Evolutionary conservation across 2,888 invertebrate species (phyloP).

Genomic region (Scaptomyza caliginosa): DNA sequence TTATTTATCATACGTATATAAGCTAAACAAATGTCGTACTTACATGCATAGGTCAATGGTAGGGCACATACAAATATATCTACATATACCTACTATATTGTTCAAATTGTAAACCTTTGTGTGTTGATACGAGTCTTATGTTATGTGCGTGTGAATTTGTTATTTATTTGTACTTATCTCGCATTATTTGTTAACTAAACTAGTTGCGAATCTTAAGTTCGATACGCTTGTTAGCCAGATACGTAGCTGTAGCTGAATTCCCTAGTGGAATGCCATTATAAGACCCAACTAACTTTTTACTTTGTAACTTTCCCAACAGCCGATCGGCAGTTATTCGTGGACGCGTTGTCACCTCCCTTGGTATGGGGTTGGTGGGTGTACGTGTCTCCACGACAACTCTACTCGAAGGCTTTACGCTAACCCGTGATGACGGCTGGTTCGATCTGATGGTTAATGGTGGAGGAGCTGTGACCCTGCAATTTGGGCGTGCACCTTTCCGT

Average conservation of each 20-base stretch:
- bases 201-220: slow-evolving; percentile 63
- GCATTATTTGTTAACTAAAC: slow-evolving; percentile 52
- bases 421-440: slow-evolving; percentile 97
- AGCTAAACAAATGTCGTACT: slow-evolving; percentile 64
- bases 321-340: slow-evolving; percentile 99
- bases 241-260: slow-evolving; percentile 27
- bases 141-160: slow-evolving; percentile 82
- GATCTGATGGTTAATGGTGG: slow-evolving; percentile 99
- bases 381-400: slow-evolving; percentile 96
- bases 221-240: slow-evolving; percentile 63
- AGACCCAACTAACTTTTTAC: slow-evolving; percentile 52
- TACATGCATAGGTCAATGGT: slow-evolving; percentile 68
- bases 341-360: slow-evolving; percentile 94
- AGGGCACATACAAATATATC: slow-evolving; percentile 63
- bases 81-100: slow-evolving; percentile 61
- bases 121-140: slow-evolving; percentile 81
- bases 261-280: slow-evolving; percentile 14
- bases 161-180: slow-evolving; percentile 67
- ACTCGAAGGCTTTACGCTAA: slow-evolving; percentile 97
- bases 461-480: slow-evolving; percentile 96
- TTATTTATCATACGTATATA: slow-evolving; percentile 62
- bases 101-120: slow-evolving; percentile 81
- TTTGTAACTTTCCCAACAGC: slow-evolving; percentile 85
- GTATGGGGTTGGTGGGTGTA: slow-evolving; percentile 97
- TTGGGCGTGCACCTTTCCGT: slow-evolving; percentile 95